Conservation (phyloP, 1,140 invertebrate genomes). For the Pemphigus obesinymphae region DNA sequence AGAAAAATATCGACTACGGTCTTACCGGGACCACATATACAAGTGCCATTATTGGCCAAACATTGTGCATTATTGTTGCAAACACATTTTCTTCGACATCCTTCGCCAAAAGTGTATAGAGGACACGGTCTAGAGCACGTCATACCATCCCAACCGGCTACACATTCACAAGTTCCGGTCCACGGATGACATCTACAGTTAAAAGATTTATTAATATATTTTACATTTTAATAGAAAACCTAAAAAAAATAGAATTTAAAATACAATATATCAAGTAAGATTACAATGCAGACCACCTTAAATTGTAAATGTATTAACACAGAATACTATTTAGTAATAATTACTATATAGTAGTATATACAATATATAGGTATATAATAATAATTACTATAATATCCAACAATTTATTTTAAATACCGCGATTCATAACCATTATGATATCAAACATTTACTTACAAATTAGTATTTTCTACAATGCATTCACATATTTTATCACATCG, state of each 20-base stretch:
- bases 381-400: too few species aligned
- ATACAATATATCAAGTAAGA: too few species aligned
- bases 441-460: slow-evolving; percentile 54
- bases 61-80: slow-evolving; percentile 88
- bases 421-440: too few species aligned
- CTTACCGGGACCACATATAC: slow-evolving; percentile 70
- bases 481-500: slow-evolving; percentile 69
- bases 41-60: slow-evolving; percentile 76
- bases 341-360: too few species aligned
- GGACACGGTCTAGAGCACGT: slow-evolving; percentile 75
- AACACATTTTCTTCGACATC: slow-evolving; percentile 70
- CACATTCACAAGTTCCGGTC: slow-evolving; percentile 82
- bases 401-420: too few species aligned
- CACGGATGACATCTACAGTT: slow-evolving; percentile 71
- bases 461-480: slow-evolving; percentile 68
- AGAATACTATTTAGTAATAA: too few species aligned
- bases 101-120: slow-evolving; percentile 73
- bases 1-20: slow-evolving; percentile 25
- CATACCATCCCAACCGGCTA: slow-evolving; percentile 80
- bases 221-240: not conserved
- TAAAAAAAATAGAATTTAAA: not conserved
- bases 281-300: too few species aligned
- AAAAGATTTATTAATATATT: not conserved
- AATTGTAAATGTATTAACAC: too few species aligned
- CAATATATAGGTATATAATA: too few species aligned